Evolutionary conservation across 1,140 invertebrate species (phyloP).

Genomic region (Drepana arcuata): DNA sequence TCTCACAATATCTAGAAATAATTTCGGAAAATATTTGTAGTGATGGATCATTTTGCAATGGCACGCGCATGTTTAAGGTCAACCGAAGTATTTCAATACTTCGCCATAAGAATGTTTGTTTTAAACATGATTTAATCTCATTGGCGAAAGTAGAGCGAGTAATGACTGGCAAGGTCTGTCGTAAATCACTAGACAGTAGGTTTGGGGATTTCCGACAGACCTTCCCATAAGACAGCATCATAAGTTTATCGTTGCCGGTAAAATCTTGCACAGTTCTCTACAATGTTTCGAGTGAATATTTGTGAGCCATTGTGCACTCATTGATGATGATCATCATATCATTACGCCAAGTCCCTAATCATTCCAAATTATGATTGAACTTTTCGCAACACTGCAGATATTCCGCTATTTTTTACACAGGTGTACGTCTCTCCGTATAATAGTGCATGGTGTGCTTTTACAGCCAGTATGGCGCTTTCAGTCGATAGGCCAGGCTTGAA

Average conservation of each 20-base stretch:
- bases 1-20: slow-evolving; percentile 12
- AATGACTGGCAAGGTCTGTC: slow-evolving; percentile 17
- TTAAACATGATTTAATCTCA: slow-evolving; percentile 23
- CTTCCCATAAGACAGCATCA: slow-evolving; percentile 17
- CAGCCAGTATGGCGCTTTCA: not conserved
- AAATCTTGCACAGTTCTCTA: slow-evolving; percentile 17
- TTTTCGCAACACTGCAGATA: slow-evolving; percentile 9
- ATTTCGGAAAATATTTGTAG: slow-evolving; percentile 14
- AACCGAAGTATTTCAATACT: slow-evolving; percentile 11
- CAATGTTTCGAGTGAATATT: slow-evolving; percentile 16
- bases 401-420: slow-evolving; percentile 11
- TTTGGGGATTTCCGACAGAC: too few species aligned
- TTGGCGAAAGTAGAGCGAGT: slow-evolving; percentile 15
- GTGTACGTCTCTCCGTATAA: slow-evolving; percentile 12
- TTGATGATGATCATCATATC: too few species aligned
- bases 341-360: too few species aligned
- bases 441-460: slow-evolving; percentile 14
- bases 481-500: slow-evolving; percentile 9
- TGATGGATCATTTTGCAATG: slow-evolving; percentile 15
- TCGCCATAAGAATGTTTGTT: slow-evolving; percentile 15
- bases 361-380: slow-evolving; percentile 21
- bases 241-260: slow-evolving; percentile 16
- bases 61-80: slow-evolving; percentile 17
- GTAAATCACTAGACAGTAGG: slow-evolving; percentile 22
- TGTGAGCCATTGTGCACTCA: slow-evolving; percentile 23